Conservation (phyloP, 2,797 vertebrate genomes). For the Xenentodon cancila region DNA sequence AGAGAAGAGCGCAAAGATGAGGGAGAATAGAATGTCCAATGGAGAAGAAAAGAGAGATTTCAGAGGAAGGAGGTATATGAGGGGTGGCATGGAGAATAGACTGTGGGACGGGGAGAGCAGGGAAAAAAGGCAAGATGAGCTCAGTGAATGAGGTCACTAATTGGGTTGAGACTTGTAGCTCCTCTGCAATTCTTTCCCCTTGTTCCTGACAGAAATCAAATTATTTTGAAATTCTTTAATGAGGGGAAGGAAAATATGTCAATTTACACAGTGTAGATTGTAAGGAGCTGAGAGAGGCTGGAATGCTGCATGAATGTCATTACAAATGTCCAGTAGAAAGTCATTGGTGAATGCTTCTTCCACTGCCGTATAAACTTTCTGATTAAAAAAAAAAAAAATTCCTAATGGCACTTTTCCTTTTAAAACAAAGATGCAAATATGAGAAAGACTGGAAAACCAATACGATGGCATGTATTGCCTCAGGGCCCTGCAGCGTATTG, state of each 20-base stretch:
- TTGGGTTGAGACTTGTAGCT: constrained; percentile 73
- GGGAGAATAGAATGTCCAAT: constrained; percentile 45
- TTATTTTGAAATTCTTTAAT: constrained; percentile 62
- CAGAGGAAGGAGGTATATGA: constrained; percentile 28
- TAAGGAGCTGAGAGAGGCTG: constrained; percentile 8
- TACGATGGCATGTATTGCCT: too few species aligned
- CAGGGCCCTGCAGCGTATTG: too few species aligned
- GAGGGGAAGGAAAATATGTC: constrained; percentile 59
- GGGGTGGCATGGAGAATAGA: constrained; percentile 46
- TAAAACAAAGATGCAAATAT: neutral
- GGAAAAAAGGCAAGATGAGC: constrained; percentile 39
- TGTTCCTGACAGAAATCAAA: constrained; percentile 66
- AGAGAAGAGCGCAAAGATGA: constrained; percentile 31
- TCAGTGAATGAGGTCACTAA: constrained; percentile 73
- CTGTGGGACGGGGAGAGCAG: constrained; percentile 39
- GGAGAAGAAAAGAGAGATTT: constrained; percentile 42
- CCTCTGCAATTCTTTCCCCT: constrained; percentile 48
- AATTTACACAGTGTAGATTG: constrained; percentile 31
- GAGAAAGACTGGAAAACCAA: too few species aligned
- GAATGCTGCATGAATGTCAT: constrained; percentile 20
- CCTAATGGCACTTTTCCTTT: neutral
- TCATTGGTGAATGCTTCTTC: constrained; percentile 7
- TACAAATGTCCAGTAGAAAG: constrained; percentile 20
- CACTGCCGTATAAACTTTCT: neutral
- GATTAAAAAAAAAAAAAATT: too few species aligned